Conservation (phyloP, 2,113 vertebrate genomes). For the Ptilorrhoa leucosticta region DNA sequence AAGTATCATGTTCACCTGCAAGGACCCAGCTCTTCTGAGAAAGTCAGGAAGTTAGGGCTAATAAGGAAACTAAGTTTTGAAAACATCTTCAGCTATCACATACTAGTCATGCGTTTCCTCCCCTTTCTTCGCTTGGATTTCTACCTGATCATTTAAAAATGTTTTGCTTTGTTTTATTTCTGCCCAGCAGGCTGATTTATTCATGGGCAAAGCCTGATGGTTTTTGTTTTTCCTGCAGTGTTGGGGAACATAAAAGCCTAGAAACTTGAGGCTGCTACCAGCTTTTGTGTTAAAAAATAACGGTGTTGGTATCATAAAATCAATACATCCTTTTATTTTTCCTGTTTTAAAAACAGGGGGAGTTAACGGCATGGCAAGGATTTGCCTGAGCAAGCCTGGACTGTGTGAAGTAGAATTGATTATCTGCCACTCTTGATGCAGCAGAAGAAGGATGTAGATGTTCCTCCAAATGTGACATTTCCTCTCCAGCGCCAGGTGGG, state of each 20-base stretch:
- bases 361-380: background rate
- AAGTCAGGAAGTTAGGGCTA: background rate
- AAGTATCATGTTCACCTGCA: background rate
- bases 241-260: background rate
- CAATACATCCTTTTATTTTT: background rate
- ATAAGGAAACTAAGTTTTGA: background rate
- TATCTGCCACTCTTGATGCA: background rate
- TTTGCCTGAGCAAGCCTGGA: background rate
- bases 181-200: background rate
- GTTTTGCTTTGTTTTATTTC: background rate
- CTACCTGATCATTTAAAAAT: background rate
- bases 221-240: background rate
- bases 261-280: background rate
- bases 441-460: background rate
- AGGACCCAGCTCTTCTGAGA: background rate
- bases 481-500: background rate
- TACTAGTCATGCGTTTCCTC: background rate
- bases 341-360: rapidly evolving
- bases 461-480: background rate
- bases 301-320: background rate
- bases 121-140: background rate
- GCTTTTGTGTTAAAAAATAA: background rate
- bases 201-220: background rate
- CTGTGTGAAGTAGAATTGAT: background rate
- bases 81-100: background rate